Conservation (phyloP, 2,113 vertebrate genomes). For the Bubo blakistoni region DNA sequence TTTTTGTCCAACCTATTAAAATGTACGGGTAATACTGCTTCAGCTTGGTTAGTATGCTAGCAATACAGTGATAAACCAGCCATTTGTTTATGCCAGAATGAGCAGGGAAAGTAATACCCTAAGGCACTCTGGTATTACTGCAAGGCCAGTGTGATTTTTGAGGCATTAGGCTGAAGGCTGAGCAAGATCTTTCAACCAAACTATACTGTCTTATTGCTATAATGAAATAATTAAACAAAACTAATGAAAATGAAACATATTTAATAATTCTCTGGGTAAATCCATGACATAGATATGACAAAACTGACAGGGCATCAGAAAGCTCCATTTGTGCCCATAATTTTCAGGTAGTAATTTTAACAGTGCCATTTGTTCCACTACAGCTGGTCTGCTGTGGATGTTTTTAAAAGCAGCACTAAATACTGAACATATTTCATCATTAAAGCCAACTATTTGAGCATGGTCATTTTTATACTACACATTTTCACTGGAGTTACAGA, state of each 20-base stretch:
- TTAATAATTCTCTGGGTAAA: slow-evolving; percentile 57
- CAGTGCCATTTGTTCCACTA: slow-evolving; percentile 32
- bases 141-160: slow-evolving; percentile 6
- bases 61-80: neutral
- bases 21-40: neutral
- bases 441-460: neutral
- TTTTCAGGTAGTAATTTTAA: slow-evolving; percentile 45
- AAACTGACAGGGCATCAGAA: slow-evolving; percentile 49
- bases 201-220: slow-evolving; percentile 29
- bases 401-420: slow-evolving; percentile 23
- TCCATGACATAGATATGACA: slow-evolving; percentile 45
- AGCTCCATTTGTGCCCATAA: slow-evolving; percentile 50
- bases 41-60: neutral
- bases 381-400: slow-evolving; percentile 3
- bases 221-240: slow-evolving; percentile 70
- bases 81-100: neutral
- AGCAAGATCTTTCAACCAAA: slow-evolving; percentile 42
- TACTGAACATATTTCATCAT: slow-evolving; percentile 9
- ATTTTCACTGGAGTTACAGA: neutral
- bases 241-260: slow-evolving; percentile 58
- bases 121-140: neutral
- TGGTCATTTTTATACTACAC: neutral
- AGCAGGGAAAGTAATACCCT: neutral
- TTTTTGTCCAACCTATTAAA: neutral
- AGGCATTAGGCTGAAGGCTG: slow-evolving; percentile 25